Conservation (phyloP, 2,888 invertebrate species). For the Euspilapteryx auroguttella region DNA sequence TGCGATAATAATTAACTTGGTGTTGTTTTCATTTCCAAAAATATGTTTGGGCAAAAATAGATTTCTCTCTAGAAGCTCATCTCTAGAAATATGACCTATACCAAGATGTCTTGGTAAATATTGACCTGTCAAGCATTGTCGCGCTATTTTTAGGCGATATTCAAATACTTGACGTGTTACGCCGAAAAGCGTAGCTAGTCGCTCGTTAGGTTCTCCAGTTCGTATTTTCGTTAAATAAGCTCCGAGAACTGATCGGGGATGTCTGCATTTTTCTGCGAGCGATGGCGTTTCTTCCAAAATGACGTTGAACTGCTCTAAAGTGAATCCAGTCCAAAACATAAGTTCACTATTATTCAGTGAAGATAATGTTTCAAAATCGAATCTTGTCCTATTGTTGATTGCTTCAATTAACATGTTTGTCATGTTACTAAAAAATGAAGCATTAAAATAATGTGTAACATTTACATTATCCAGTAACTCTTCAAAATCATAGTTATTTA, state of each 20-base stretch:
- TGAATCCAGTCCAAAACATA: conserved; percentile 3
- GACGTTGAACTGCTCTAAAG: conserved; percentile 2
- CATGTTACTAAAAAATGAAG: conserved; percentile 5
- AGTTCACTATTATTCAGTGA: conserved; percentile 1
- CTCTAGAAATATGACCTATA: background rate
- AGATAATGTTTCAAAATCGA: conserved; percentile 7
- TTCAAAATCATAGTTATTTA: conserved; percentile 3
- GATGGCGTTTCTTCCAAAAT: conserved; percentile 3
- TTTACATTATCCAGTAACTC: conserved; percentile 6
- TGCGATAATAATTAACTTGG: conserved; percentile 7
- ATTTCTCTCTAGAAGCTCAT: conserved; percentile 1
- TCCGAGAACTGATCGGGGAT: conserved; percentile 3
- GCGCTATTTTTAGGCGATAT: background rate
- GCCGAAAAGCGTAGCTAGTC: conserved; percentile 2
- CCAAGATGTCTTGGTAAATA: background rate
- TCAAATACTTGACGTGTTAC: conserved; percentile 1
- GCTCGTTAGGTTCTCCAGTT: conserved; percentile 3
- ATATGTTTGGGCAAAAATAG: conserved; percentile 3
- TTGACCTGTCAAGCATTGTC: background rate
- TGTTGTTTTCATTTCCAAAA: conserved; percentile 2
- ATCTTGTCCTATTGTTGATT: conserved; percentile 4
- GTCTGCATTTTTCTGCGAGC: conserved; percentile 1
- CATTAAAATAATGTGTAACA: conserved; percentile 6
- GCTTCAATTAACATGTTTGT: conserved; percentile 4
- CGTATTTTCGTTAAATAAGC: conserved; percentile 5